Evolutionary conservation across 53 echinoderm and acorn worm species (phyloP).

Genomic region (Echinarachnius parma): DNA sequence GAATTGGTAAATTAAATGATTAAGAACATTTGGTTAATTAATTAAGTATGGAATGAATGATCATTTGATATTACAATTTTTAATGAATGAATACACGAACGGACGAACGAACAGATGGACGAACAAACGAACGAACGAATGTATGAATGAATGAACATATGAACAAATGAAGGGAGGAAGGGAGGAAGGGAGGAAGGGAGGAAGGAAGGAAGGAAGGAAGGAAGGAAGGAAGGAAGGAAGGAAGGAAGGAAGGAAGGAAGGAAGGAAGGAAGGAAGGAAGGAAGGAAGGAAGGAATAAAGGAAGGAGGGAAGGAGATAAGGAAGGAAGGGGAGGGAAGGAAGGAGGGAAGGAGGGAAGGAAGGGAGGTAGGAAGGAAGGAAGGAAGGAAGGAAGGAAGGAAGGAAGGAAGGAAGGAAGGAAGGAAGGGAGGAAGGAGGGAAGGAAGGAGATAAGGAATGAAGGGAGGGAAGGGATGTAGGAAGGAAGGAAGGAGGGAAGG

Average conservation of each 20-base stretch:
- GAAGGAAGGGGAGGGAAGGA: not conserved
- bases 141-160: not conserved
- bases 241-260: not conserved
- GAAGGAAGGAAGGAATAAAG: not conserved
- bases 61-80: too few species aligned
- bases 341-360: not conserved
- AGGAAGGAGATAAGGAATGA: not conserved
- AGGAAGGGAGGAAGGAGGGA: not conserved
- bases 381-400: not conserved
- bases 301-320: not conserved
- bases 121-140: too few species aligned
- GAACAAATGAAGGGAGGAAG: not conserved
- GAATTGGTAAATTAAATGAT: too few species aligned
- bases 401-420: conserved; percentile 8
- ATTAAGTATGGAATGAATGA: too few species aligned
- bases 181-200: not conserved
- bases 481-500: not conserved
- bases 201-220: not conserved
- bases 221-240: not conserved
- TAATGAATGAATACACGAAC: too few species aligned
- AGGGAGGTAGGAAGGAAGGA: not conserved
- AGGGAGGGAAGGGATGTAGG: not conserved
- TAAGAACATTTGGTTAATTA: too few species aligned
- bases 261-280: not conserved
- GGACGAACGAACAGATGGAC: too few species aligned